A percentile compares a stretch with the other conserved stretches of the same genome.
Evolutionary conservation across 2,797 vertebrate species (phyloP).

Genomic region (Sarcoramphus papa): DNA sequence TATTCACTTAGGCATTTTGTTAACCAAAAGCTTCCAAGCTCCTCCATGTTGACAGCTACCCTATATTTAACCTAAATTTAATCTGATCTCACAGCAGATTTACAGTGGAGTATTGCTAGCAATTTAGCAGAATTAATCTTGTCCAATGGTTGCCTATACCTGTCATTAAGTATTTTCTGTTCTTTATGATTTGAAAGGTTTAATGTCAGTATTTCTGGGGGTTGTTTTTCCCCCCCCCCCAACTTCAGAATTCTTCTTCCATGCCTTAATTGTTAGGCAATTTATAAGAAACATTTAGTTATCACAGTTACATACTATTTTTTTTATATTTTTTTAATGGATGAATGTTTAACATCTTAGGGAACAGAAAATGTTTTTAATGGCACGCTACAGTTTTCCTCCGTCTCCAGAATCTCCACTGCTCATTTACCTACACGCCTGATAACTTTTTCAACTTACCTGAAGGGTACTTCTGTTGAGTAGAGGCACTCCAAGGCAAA

Average conservation of each 20-base stretch:
- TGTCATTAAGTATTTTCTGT: not conserved
- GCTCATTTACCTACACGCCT: conserved; percentile 46
- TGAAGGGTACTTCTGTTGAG: conserved; percentile 59
- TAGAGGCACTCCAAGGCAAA: conserved; percentile 53
- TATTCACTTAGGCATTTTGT: not conserved
- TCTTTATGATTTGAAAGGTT: not conserved
- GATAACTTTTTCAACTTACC: conserved; percentile 60
- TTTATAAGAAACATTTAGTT: not conserved
- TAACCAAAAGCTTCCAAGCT: not conserved
- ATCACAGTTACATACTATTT: not conserved
- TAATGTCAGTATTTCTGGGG: not conserved
- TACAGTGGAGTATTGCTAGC: not conserved
- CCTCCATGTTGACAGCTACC: not conserved
- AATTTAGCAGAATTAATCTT: not conserved
- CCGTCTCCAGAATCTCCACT: conserved; percentile 1
- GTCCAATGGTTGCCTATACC: not conserved
- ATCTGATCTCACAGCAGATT: not conserved
- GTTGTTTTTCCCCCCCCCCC: not conserved
- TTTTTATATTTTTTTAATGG: not conserved
- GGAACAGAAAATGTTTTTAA: not conserved
- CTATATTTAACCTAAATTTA: not conserved
- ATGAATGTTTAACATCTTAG: not conserved
- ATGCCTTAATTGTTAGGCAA: not conserved
- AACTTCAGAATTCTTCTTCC: not conserved
- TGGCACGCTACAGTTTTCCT: not conserved